Conservation (phyloP, 2,113 vertebrate genomes). For the Xenopus tropicalis region DNA sequence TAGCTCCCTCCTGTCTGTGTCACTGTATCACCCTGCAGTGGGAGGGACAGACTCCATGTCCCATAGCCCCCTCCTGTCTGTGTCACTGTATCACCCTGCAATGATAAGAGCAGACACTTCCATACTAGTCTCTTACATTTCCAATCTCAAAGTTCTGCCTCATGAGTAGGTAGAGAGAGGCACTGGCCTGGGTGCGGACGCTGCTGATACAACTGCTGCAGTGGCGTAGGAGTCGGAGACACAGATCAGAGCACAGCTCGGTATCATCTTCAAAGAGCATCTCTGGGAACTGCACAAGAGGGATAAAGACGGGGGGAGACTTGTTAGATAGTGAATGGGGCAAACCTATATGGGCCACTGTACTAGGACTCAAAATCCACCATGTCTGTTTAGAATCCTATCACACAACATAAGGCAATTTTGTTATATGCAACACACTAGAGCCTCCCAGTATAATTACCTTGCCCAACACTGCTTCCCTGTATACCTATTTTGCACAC, state of each 20-base stretch:
- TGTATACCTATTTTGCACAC: too few species aligned
- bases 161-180: constrained; percentile 91
- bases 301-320: not conserved
- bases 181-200: constrained; percentile 82
- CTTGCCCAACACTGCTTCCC: too few species aligned
- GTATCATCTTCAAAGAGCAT: constrained; percentile 92
- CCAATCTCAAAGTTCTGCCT: constrained; percentile 92
- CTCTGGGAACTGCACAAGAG: constrained; percentile 76
- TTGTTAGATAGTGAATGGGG: not conserved
- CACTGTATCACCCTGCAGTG: not conserved
- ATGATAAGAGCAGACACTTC: not conserved
- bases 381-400: too few species aligned
- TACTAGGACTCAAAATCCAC: too few species aligned
- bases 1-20: too few species aligned
- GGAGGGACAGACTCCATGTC: not conserved
- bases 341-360: too few species aligned
- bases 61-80: too few species aligned
- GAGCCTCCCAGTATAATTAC: too few species aligned
- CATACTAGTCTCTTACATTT: constrained; percentile 65
- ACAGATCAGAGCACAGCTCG: constrained; percentile 85
- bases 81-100: too few species aligned
- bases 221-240: constrained; percentile 83
- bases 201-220: constrained; percentile 78
- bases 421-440: too few species aligned
- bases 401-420: too few species aligned